These are phyloP conservation scores for Rissa tridactyla DNA, from an alignment of 2,113 vertebrate species.

Conservation along the genomic window DNA sequence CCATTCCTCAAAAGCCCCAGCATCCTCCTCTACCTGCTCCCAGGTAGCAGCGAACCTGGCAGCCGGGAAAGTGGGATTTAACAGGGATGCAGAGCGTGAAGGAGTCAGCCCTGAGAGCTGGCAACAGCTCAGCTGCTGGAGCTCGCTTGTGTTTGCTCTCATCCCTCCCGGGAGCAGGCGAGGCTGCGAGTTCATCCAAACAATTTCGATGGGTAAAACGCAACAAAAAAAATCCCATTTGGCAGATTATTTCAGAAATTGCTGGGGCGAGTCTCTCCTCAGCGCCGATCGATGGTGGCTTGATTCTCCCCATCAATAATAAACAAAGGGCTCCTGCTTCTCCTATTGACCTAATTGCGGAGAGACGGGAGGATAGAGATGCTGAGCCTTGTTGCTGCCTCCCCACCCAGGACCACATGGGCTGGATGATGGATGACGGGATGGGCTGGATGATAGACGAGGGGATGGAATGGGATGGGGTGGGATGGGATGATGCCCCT, in stretches of 20 bases:
- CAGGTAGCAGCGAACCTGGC: accelerated
- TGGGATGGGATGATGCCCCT: background rate
- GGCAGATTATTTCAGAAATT: background rate
- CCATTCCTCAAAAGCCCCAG: background rate
- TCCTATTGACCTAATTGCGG: background rate
- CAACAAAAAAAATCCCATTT: background rate
- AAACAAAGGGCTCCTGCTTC: background rate
- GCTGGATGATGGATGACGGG: background rate
- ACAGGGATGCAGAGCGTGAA: background rate
- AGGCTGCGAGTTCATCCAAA: background rate
- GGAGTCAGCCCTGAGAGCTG: background rate
- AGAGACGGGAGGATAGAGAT: background rate
- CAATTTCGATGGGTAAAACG: background rate
- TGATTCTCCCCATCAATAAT: background rate
- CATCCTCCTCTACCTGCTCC: background rate
- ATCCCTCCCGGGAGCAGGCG: background rate
- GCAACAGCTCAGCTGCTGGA: background rate
- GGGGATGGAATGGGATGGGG: background rate
- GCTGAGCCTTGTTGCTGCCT: background rate
- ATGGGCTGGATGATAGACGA: background rate
- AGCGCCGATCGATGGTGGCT: background rate
- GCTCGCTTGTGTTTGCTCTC: background rate
- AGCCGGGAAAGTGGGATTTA: background rate
- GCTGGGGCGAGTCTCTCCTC: background rate
- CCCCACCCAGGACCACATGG: accelerated